These are phyloP conservation scores for Lates japonicus DNA, from an alignment of 2,797 vertebrate genomes.

Conservation along the genomic window DNA sequence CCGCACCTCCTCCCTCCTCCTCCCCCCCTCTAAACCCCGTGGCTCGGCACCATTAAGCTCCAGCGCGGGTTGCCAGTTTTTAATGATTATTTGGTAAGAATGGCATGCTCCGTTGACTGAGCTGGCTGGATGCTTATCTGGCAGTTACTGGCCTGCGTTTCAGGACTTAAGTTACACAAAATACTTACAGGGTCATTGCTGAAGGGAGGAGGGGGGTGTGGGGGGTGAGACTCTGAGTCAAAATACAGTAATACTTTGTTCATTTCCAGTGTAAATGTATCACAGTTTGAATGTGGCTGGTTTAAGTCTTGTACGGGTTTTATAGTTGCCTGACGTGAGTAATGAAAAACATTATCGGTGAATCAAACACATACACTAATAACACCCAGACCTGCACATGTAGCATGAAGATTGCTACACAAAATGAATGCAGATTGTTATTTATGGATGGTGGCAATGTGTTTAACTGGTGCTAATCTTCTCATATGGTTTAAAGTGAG, in stretches of 20 bases:
- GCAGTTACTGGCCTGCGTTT: constrained; percentile 76
- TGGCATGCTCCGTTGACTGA: constrained; percentile 80
- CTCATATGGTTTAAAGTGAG: constrained; percentile 40
- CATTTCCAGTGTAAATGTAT: constrained; percentile 53
- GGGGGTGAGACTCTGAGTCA: constrained; percentile 18
- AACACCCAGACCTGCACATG: constrained; percentile 5
- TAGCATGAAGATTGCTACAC: constrained; percentile 30
- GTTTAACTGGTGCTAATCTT: constrained; percentile 72
- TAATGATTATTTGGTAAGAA: constrained; percentile 87
- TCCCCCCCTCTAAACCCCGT: constrained; percentile 65
- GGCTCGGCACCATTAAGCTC: no score
- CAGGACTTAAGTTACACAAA: constrained; percentile 78
- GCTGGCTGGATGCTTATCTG: constrained; percentile 86
- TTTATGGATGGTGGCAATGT: constrained; percentile 69
- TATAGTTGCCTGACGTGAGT: constrained; percentile 39
- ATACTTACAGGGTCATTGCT: constrained; percentile 74
- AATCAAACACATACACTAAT: constrained; percentile 52
- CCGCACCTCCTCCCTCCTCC: constrained; percentile 34
- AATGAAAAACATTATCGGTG: constrained; percentile 60
- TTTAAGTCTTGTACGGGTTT: constrained; percentile 64
- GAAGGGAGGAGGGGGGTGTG: constrained; percentile 26
- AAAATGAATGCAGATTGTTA: constrained; percentile 68
- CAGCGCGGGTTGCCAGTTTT: no score
- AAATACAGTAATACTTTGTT: constrained; percentile 80
- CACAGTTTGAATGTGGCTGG: constrained; percentile 55